A percentile compares a stretch with the other conserved stretches of the same genome.
Evolutionary conservation across 2,888 invertebrate species (phyloP).

Genomic region (Apodemia zela): DNA sequence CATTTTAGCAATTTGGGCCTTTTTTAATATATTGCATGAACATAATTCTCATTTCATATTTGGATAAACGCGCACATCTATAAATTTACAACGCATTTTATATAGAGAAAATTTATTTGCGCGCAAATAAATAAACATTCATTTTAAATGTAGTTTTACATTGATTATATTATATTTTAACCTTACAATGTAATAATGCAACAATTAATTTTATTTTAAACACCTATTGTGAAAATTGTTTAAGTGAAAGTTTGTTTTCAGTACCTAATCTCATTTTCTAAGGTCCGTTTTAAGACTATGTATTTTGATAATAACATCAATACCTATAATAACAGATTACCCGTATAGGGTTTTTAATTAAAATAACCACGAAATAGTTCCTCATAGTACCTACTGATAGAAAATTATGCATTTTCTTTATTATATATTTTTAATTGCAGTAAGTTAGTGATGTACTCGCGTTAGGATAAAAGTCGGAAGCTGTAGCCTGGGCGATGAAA

Average conservation of each 20-base stretch:
- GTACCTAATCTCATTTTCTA: slow-evolving; percentile 47
- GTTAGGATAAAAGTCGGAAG: slow-evolving; percentile 40
- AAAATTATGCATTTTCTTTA: slow-evolving; percentile 77
- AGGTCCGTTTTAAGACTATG: slow-evolving; percentile 55
- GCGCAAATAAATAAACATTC: slow-evolving; percentile 8
- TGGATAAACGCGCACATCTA: slow-evolving; percentile 19
- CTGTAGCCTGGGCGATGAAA: slow-evolving; percentile 34
- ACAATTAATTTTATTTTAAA: slow-evolving; percentile 42
- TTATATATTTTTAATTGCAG: slow-evolving; percentile 63
- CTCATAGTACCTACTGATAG: slow-evolving; percentile 79
- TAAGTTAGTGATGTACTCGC: slow-evolving; percentile 72
- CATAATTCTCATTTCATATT: slow-evolving; percentile 33
- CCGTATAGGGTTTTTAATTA: slow-evolving; percentile 49
- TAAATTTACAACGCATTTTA: slow-evolving; percentile 17
- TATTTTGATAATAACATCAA: slow-evolving; percentile 75
- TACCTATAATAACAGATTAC: slow-evolving; percentile 53
- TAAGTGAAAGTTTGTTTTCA: slow-evolving; percentile 33
- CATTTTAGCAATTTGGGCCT: slow-evolving; percentile 53
- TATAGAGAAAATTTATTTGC: neutral
- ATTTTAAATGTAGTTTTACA: slow-evolving; percentile 14
- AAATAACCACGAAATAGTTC: slow-evolving; percentile 77
- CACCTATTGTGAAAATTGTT: slow-evolving; percentile 48
- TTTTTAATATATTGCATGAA: slow-evolving; percentile 37
- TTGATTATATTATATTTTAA: slow-evolving; percentile 33
- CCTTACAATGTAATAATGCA: slow-evolving; percentile 43